These are phyloP conservation scores for Galaxias olidus DNA, from an alignment of 2,797 vertebrate genomes.

Conservation along the genomic window DNA sequence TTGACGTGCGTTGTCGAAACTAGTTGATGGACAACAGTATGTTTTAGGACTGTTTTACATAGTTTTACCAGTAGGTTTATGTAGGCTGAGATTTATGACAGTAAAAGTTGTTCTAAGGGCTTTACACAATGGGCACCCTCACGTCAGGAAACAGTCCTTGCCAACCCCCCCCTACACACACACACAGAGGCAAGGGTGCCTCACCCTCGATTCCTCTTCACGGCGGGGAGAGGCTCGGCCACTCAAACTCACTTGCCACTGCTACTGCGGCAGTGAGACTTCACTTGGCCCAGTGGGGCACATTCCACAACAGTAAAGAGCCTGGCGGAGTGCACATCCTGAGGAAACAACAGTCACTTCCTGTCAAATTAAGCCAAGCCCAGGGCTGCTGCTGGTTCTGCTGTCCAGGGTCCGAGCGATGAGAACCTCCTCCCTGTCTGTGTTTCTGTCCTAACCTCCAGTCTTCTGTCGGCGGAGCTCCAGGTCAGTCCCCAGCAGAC, in stretches of 20 bases:
- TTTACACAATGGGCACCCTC: neutral
- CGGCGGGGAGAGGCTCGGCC: constrained; percentile 22
- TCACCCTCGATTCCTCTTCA: neutral
- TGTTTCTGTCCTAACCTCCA: neutral
- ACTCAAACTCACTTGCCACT: constrained; percentile 26
- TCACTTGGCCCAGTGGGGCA: constrained; percentile 36
- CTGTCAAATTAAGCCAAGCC: constrained; percentile 70
- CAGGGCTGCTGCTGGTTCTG: constrained; percentile 43
- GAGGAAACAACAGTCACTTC: constrained; percentile 82
- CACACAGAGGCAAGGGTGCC: constrained; percentile 14
- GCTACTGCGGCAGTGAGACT: constrained; percentile 10
- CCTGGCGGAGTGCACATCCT: constrained; percentile 69
- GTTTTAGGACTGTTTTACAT: neutral
- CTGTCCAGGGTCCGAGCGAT: constrained; percentile 7
- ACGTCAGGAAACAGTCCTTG: constrained; percentile 33
- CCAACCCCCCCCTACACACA: neutral
- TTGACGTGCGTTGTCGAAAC: neutral
- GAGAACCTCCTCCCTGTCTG: constrained; percentile 57
- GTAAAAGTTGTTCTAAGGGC: constrained; percentile 18
- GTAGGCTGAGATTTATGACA: constrained; percentile 23
- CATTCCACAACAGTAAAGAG: constrained; percentile 69
- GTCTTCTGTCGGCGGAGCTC: constrained; percentile 9
- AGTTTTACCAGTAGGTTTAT: neutral
- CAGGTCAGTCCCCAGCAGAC: constrained; percentile 31
- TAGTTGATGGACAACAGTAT: neutral